Evolutionary conservation across 2,888 invertebrate species (phyloP).

Genomic region (Pardosa pseudoannulata): DNA sequence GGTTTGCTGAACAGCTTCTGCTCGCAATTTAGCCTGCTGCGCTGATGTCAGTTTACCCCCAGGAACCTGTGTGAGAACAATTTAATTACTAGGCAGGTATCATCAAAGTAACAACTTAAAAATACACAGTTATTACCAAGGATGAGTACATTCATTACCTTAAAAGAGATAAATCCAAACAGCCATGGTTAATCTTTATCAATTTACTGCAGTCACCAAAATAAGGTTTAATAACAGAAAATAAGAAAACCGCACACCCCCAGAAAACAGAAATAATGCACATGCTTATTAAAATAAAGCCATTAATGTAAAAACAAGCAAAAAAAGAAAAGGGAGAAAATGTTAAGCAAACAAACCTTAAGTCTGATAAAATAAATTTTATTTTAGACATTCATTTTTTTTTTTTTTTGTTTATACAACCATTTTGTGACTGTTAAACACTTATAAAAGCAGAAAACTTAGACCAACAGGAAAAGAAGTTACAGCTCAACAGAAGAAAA

Average conservation of each 20-base stretch:
- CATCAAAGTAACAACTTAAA: neutral
- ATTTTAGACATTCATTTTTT: constrained; percentile 1
- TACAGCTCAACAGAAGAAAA: neutral
- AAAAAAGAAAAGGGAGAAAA: neutral
- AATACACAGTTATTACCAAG: neutral
- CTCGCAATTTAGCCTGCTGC: constrained; percentile 75
- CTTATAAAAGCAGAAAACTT: neutral
- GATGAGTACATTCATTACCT: constrained; percentile 17
- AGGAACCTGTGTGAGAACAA: constrained; percentile 42
- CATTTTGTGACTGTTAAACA: no score
- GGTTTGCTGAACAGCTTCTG: constrained; percentile 75
- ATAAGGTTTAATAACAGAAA: neutral
- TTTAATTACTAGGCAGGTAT: neutral
- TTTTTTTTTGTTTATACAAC: neutral
- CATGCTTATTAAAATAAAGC: neutral
- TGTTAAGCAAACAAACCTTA: neutral
- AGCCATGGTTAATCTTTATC: neutral
- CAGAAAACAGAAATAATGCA: neutral
- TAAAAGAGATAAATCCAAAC: constrained; percentile 1
- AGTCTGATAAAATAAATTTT: neutral
- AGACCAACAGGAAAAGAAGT: neutral
- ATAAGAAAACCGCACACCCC: no score
- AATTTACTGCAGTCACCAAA: constrained; percentile 6
- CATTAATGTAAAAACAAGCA: neutral
- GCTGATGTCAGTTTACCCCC: constrained; percentile 73